Base-by-base conservation (phyloP, 2,797 vertebrate genomes). In the Lophius americanus region DNA sequence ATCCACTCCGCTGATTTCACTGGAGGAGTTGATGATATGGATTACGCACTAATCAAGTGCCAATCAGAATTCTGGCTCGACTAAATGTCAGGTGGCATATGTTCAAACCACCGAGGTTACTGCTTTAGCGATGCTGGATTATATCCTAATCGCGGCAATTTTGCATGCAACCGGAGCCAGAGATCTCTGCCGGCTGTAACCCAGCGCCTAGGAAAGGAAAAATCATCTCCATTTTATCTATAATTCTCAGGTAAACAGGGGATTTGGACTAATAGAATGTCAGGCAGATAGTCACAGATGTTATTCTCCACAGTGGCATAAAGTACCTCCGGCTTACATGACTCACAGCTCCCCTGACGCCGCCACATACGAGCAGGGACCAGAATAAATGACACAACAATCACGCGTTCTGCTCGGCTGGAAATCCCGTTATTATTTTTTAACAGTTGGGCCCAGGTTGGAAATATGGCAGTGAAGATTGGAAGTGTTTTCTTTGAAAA, bases 41-140 rank as follows among this genome's bases (percentile, higher is more conserved):
- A 96, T 95, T 94, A 95, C 94, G 94, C 91, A 89, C 92, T 97
- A 97, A 98, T 98, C 96, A 98, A 94, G 94, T 97, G 96, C 94
- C 96, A 97, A 95, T 98, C 96, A 96, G 93, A 91, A 90, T 93
- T 94, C 90, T 94, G 86, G 79, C 86, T 86, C 92, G 92, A 84
- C 89, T 91, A 92, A 96, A 94, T 95, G 92, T 95, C 95, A 96
- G 94, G 95, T 93, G 93, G 92, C 92, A 91, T 91, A 92, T 70
- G 76, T 66, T 86, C 75, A 73, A 85, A 68, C 87, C 82, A 83
- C 82, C 87, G 78, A 68, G 76, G 87, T 78, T 80, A 70, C 56
- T 88, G 87, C 83, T 85, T 74, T 60, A 23, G 85, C 69, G 88
- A 83, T 72, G 60, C 89, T 91, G 94, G 94, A 95, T 91, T 86